Base-by-base conservation (phyloP, 2,797 vertebrate species). In the Lithobates sylvaticus region DNA sequence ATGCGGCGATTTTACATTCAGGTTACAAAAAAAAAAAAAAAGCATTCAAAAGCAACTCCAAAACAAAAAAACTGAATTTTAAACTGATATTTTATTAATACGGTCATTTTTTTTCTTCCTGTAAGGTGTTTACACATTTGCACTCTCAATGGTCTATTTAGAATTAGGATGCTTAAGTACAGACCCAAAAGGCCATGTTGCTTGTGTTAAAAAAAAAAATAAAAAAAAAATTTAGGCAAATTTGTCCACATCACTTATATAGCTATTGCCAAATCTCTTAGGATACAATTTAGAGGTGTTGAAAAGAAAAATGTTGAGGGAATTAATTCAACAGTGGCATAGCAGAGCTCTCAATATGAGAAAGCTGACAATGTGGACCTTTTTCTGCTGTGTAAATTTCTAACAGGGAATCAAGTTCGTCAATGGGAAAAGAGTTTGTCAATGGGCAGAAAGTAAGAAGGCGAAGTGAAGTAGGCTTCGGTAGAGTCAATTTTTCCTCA, bases 271-370 rank as follows among this genome's bases (percentile, higher is more conserved):
- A 91, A 95, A 94, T 94, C 94, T 96, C 94, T 96, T 96, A 94
- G 94, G 92, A 95, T 94, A 93, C 93, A 94, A 91, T 94, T 93
- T 93, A 88, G 90, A 91, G 90, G 90, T 87, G 85, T 67, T 73
- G 79, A 89, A 89, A 91, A 90, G 90, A 88, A 73, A 42, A 88
- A 86, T 61, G 65, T 83, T 34, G 64, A 85, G 87, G 88, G 89
- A 92, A 89, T 89, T 90, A 93, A 96, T 93, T 96, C 95, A 96
- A 96, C 94, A 95, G 96, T 97, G 97, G 96, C 96, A 98, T 97
- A 97, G 97, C 97, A 96, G 97, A 99, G 98, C 98, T 99, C 98
- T 99, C 98, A 99, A 99, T 99, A 99, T 99, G 98, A 99, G 98
- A 99, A 98, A 97, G 98, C 98, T 96, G 97, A 97, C 96, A 92